Evolutionary conservation across 1,140 invertebrate species (phyloP).

Genomic region (Bombyx mandarina): DNA sequence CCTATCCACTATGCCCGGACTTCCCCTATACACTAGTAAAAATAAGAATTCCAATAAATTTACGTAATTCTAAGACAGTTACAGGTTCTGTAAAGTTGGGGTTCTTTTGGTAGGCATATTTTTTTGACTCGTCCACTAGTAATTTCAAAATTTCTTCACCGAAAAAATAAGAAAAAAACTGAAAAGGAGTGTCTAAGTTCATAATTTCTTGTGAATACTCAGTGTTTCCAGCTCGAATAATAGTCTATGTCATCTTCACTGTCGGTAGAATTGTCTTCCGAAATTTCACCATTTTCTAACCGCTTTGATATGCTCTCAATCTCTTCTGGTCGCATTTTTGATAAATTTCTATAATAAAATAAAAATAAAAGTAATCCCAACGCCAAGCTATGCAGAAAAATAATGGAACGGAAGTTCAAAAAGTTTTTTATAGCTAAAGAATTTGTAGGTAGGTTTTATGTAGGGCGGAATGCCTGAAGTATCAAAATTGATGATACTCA

Average conservation of each 20-base stretch:
- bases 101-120: slow-evolving; percentile 37
- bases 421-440: slow-evolving; percentile 35
- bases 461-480: slow-evolving; percentile 42
- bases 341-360: slow-evolving; percentile 37
- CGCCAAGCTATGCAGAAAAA: slow-evolving; percentile 32
- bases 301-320: slow-evolving; percentile 21
- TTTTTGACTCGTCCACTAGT: slow-evolving; percentile 35
- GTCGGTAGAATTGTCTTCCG: slow-evolving; percentile 36
- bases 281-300: slow-evolving; percentile 28
- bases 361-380: slow-evolving; percentile 34
- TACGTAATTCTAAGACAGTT: slow-evolving; percentile 34
- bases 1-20: too few species aligned
- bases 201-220: slow-evolving; percentile 38
- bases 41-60: slow-evolving; percentile 42
- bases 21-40: slow-evolving; percentile 26
- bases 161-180: slow-evolving; percentile 42
- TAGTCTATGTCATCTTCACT: slow-evolving; percentile 41
- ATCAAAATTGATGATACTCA: slow-evolving; percentile 41
- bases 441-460: slow-evolving; percentile 38
- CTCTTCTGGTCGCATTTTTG: slow-evolving; percentile 38
- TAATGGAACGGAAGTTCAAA: slow-evolving; percentile 30
- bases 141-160: slow-evolving; percentile 31
- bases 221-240: slow-evolving; percentile 37
- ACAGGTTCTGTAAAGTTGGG: slow-evolving; percentile 31
- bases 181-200: slow-evolving; percentile 26